These are phyloP conservation scores for Oopsacas minuta DNA, from an alignment of 37 sponge, comb jelly and placozoan species.

Conservation along the genomic window DNA sequence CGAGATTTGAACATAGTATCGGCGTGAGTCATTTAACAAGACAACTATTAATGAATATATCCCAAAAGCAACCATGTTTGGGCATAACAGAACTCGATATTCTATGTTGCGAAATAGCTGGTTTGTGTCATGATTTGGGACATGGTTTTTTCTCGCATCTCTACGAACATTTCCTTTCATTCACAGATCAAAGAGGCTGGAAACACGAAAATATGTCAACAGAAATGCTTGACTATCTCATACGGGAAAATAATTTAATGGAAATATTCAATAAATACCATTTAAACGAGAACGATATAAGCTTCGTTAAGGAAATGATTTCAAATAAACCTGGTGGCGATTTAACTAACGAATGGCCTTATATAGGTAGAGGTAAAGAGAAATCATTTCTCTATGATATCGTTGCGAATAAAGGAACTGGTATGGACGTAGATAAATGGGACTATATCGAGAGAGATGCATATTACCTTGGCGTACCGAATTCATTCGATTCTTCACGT, in stretches of 20 bases:
- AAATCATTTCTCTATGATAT: slow-evolving; percentile 97
- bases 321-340: not conserved
- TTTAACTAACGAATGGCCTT: slow-evolving; percentile 40
- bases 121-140: slow-evolving; percentile 88
- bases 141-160: slow-evolving; percentile 3
- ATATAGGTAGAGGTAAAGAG: slow-evolving; percentile 45
- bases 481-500: slow-evolving; percentile 62
- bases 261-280: slow-evolving; percentile 33
- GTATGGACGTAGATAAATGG: slow-evolving; percentile 98
- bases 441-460: slow-evolving; percentile 94
- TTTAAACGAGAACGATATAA: slow-evolving; percentile 45
- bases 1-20: slow-evolving; percentile 88
- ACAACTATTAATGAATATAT: slow-evolving; percentile 55
- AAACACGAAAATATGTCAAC: slow-evolving; percentile 81
- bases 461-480: slow-evolving; percentile 66
- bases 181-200: not conserved
- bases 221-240: slow-evolving; percentile 68
- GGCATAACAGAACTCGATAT: slow-evolving; percentile 69
- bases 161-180: not conserved
- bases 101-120: slow-evolving; percentile 88
- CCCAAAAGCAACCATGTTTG: slow-evolving; percentile 60
- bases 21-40: slow-evolving; percentile 88
- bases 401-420: slow-evolving; percentile 87
- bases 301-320: slow-evolving; percentile 72
- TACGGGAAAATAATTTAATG: slow-evolving; percentile 40